Conservation (phyloP, 2,113 vertebrate genomes). For the Cacatua alba region DNA sequence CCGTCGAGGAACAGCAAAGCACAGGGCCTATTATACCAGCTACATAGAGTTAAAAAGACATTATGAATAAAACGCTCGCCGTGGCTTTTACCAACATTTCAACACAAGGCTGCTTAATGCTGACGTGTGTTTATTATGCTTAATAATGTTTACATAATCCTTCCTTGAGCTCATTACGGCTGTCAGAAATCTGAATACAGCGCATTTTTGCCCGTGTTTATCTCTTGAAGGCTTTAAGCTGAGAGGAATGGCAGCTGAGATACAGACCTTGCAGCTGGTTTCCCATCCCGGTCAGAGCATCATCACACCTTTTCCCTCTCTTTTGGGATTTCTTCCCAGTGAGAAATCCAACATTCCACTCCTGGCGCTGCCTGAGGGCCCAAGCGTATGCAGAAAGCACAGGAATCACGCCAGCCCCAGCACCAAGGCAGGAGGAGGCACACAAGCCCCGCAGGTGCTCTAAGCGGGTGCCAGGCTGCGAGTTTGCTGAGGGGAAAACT, state of each 20-base stretch:
- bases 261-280: not conserved
- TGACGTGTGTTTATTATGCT: slow-evolving; percentile 78
- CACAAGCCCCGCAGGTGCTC: fast-evolving
- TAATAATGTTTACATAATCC: slow-evolving; percentile 81
- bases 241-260: not conserved
- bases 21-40: slow-evolving; percentile 74
- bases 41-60: slow-evolving; percentile 80
- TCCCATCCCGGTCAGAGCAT: not conserved
- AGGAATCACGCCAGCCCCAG: not conserved
- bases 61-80: slow-evolving; percentile 67
- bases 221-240: slow-evolving; percentile 52
- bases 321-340: not conserved
- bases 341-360: not conserved
- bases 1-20: slow-evolving; percentile 67
- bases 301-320: not conserved
- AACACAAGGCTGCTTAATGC: slow-evolving; percentile 69
- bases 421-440: too few relatives aligned
- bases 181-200: slow-evolving; percentile 73
- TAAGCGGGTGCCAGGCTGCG: fast-evolving
- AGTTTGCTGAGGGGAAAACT: not conserved
- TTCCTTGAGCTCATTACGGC: slow-evolving; percentile 74
- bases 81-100: slow-evolving; percentile 71
- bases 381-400: fast-evolving
- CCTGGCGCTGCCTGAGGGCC: fast-evolving
- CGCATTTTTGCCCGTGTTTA: slow-evolving; percentile 36